phyloP scores from a whole-genome alignment of 2,797 vertebrate species.

The Silurus lanzhouensis region DNA sequence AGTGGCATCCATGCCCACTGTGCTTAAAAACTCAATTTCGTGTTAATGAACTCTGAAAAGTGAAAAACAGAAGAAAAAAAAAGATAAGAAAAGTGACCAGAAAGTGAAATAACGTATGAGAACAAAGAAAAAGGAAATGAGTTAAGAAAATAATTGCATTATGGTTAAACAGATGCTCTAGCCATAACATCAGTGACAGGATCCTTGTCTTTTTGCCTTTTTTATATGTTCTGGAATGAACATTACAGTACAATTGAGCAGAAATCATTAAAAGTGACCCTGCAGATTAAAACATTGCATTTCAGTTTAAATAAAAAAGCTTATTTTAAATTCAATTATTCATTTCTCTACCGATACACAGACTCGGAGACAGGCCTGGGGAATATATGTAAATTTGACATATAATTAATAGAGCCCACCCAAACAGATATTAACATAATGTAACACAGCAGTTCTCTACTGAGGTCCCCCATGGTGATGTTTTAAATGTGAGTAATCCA shows the following conservation, averaged over 20 bases:
- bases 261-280: conserved; percentile 7
- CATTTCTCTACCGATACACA: neutral
- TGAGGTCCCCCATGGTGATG: conserved; percentile 10
- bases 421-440: conserved; percentile 41
- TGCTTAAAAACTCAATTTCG: conserved; percentile 29
- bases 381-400: conserved; percentile 26
- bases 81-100: neutral
- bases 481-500: conserved; percentile 27
- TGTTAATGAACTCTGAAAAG: conserved; percentile 32
- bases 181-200: neutral
- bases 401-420: conserved; percentile 27
- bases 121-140: neutral
- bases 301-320: neutral
- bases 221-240: neutral
- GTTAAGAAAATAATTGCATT: conserved; percentile 2
- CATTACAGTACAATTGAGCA: neutral
- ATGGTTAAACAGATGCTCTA: neutral
- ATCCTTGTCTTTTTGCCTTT: neutral
- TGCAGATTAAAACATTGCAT: conserved; percentile 9
- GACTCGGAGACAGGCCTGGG: conserved; percentile 1
- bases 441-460: conserved; percentile 16
- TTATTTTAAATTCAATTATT: neutral
- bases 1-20: conserved; percentile 18
- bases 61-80: neutral
- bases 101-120: neutral